Conservation (phyloP, 2,888 invertebrate genomes). For the Cancer borealis region DNA sequence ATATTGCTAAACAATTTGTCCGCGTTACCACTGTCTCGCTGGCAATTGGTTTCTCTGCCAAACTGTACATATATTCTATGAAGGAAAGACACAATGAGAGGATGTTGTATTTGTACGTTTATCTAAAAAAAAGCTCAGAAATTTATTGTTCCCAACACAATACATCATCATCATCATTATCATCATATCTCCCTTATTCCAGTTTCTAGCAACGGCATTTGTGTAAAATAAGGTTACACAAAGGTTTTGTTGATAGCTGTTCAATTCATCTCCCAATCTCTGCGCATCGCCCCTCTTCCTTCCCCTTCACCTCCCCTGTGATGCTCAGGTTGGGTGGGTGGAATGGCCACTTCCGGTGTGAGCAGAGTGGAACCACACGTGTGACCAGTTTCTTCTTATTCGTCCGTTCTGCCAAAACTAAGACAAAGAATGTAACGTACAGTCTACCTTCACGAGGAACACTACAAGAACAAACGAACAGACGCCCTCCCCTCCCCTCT, state of each 20-base stretch:
- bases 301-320: neutral
- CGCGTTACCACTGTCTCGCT: neutral
- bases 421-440: slow-evolving; percentile 32
- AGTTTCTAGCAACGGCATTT: neutral
- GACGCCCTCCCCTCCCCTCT: too few relatives aligned
- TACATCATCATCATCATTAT: neutral
- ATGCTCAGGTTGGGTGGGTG: slow-evolving; percentile 60
- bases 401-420: slow-evolving; percentile 48
- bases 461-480: neutral
- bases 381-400: slow-evolving; percentile 62
- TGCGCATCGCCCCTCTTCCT: neutral
- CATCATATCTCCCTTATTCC: neutral
- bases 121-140: neutral
- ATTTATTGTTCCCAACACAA: neutral
- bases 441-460: slow-evolving; percentile 32
- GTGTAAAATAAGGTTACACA: neutral
- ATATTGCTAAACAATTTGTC: slow-evolving; percentile 34
- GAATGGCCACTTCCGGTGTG: slow-evolving; percentile 64
- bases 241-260: neutral
- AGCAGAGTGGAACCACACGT: slow-evolving; percentile 65
- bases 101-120: neutral
- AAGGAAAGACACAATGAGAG: neutral
- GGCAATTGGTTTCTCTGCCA: neutral
- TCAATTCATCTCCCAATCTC: neutral
- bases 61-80: neutral